Evolutionary conservation across 1,140 invertebrate species (phyloP), one percentile per base, ranked within the genome.

Genomic region (Drosophila neocordata): DNA sequence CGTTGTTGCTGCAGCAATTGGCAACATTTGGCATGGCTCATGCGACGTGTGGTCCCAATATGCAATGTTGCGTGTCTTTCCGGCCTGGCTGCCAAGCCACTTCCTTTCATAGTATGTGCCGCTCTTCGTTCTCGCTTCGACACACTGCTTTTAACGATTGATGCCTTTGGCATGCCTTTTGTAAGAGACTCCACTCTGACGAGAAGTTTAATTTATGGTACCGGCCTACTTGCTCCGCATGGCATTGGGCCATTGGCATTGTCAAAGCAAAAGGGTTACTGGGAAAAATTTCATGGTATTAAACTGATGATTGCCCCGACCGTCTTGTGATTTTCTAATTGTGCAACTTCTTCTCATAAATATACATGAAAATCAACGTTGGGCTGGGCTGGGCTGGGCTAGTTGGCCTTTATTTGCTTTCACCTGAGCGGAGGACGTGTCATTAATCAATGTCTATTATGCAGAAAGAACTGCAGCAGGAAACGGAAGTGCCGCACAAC

Each of bases 21-120:
- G 75, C 68, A 76, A 69, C 79, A 73, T 69, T 88, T 77, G 64
- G 83, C 83, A 79, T 88, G 69, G 71, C 66, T 79, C 79, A 87
- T 83, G 77, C 75, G 83, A 78, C 69, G 76, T 88, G 84, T 83
- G 83, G 69, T 79, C 84, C 68, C 83, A 72, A 88, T 88, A 88
- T 74, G 84, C 83, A 87, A 79, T 88, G 83, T 79, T 87, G 83
- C 83, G 77, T 87, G 79, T 79, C 83, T 77, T 88, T 83, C 76
- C 76, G 68, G 68, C 59, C 70, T 37, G 51, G 22, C 64, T 76
- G 65, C 53, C 69, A 69, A 75, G 53, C 20, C 60, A 70, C 67
- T 79, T 74, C 60, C 58, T 18, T 48, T 48, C 18, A 48, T 18
- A 48, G 41, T 20, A 48, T 31, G 5, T 31, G 6, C 27, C 6